phyloP scores from a whole-genome alignment of 1,140 invertebrate species.

The Brachionus rubens region DNA sequence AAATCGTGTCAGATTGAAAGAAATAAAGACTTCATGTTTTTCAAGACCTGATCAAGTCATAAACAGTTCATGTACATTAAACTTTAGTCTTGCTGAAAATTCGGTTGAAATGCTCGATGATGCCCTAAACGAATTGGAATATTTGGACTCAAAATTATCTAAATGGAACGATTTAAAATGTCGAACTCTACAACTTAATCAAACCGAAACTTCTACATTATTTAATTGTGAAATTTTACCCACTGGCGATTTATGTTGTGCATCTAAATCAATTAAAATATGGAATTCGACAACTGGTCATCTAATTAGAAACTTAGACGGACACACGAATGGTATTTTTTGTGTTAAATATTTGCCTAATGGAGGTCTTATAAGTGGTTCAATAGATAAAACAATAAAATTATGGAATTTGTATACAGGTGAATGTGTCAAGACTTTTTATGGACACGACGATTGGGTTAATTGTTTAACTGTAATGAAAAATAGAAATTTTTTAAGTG shows the following conservation, averaged over 20 bases:
- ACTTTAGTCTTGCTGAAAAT: too few relatives aligned
- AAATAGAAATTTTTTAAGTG: background rate
- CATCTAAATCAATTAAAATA: conserved; percentile 1
- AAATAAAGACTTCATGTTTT: background rate
- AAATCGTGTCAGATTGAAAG: background rate
- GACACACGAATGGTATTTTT: background rate
- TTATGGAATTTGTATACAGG: background rate
- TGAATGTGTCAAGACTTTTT: background rate
- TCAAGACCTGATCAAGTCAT: background rate
- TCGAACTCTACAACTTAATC: background rate
- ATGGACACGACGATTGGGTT: conserved; percentile 8
- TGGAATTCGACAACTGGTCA: background rate
- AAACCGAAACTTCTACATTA: background rate
- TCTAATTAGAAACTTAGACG: background rate
- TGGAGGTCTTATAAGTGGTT: background rate
- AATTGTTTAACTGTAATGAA: conserved; percentile 8
- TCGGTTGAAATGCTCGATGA: too few relatives aligned
- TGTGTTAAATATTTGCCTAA: background rate
- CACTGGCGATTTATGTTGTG: background rate
- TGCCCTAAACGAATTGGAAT: too few relatives aligned
- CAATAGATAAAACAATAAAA: background rate
- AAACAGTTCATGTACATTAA: background rate
- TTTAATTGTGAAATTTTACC: background rate
- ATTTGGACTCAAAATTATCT: too few relatives aligned
- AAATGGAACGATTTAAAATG: background rate